phyloP scores from a whole-genome alignment of 2,113 vertebrate genomes.

The Epinephelus moara region DNA sequence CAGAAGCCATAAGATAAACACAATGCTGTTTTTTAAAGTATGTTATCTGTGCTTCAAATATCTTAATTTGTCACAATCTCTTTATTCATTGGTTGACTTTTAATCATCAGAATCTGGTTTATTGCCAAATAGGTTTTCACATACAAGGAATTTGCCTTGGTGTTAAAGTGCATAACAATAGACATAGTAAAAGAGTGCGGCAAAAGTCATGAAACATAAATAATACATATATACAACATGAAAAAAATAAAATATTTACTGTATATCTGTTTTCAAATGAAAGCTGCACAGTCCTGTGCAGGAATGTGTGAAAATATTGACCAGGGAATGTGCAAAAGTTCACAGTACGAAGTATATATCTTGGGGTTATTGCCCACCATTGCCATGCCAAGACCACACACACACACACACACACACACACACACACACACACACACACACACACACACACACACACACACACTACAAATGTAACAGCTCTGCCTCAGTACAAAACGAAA shows the following conservation, averaged over 20 bases:
- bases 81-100: conserved; percentile 10
- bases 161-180: no score
- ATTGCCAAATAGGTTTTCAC: no score
- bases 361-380: conserved; percentile 1
- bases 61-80: neutral
- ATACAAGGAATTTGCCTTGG: no score
- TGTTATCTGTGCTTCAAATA: neutral
- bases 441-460: conserved; percentile 44
- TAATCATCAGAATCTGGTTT: neutral
- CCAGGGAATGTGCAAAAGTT: no score
- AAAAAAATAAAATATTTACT: no score
- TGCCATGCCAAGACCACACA: conserved; percentile 35
- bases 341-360: neutral
- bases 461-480: conserved; percentile 37
- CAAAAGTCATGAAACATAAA: no score
- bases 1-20: conserved; percentile 10
- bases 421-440: conserved; percentile 20
- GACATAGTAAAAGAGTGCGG: no score
- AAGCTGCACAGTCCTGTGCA: no score
- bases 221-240: no score
- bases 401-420: conserved; percentile 1
- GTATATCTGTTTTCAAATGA: no score
- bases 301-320: no score
- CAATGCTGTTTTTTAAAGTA: conserved; percentile 2
- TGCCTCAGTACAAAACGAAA: conserved; percentile 42